A percentile compares a stretch with the other conserved stretches of the same genome.
Evolutionary conservation across 2,797 vertebrate genomes (phyloP).

Genomic region (Chiloscyllium punctatum): DNA sequence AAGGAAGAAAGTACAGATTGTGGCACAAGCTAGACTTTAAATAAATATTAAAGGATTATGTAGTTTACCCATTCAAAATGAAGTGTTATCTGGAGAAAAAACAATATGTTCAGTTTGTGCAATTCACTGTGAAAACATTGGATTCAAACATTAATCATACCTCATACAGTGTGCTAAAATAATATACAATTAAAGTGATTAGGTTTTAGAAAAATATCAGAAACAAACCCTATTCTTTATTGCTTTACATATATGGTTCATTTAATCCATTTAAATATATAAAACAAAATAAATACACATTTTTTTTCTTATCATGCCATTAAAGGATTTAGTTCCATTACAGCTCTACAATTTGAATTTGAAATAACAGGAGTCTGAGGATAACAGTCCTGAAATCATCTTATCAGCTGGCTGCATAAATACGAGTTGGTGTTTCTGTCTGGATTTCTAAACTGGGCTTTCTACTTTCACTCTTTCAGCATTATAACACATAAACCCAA

Average conservation of each 20-base stretch:
- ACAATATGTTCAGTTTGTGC: background rate
- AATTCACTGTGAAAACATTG: background rate
- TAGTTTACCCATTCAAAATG: constrained; percentile 3
- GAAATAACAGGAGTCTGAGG: background rate
- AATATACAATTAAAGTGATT: background rate
- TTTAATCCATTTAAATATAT: background rate
- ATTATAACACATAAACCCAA: background rate
- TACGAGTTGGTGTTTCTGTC: background rate
- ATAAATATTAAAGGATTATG: background rate
- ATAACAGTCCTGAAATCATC: background rate
- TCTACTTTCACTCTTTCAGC: background rate
- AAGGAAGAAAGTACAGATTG: background rate
- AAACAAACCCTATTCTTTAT: background rate
- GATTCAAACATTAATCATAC: background rate
- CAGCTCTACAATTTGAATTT: background rate
- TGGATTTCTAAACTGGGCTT: background rate
- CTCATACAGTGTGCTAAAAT: background rate
- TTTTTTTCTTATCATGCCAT: background rate
- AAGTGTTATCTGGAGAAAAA: background rate
- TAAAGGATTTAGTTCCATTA: background rate
- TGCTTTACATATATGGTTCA: background rate
- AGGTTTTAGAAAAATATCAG: background rate
- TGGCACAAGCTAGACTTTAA: background rate
- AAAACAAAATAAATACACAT: background rate
- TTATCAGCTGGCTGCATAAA: background rate